Evolutionary conservation across 1,140 invertebrate species (phyloP).

Genomic region (Mya arenaria): DNA sequence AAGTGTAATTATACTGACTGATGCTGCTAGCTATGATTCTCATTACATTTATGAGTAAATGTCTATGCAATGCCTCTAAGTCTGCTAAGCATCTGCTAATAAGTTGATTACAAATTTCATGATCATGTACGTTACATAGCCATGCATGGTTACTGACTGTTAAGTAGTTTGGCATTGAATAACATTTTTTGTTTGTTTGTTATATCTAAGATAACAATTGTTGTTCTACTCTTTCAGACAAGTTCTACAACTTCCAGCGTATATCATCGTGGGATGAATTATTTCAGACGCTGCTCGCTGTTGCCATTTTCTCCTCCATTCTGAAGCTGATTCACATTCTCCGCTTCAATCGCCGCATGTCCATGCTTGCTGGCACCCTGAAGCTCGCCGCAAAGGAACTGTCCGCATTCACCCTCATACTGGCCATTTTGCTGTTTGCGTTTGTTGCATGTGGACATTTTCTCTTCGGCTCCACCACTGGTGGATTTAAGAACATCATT

Average conservation of each 20-base stretch:
- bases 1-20: too few relatives aligned
- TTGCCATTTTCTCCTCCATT: constrained; percentile 81
- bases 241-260: constrained; percentile 71
- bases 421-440: constrained; percentile 73
- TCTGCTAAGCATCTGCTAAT: too few relatives aligned
- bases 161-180: too few relatives aligned
- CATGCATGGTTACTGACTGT: too few relatives aligned
- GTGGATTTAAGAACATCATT: constrained; percentile 81
- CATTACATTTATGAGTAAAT: too few relatives aligned
- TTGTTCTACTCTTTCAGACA: constrained; percentile 61
- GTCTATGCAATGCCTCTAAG: too few relatives aligned
- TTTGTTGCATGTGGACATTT: constrained; percentile 81
- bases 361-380: constrained; percentile 79
- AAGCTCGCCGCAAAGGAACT: constrained; percentile 73
- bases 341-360: constrained; percentile 83
- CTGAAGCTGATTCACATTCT: constrained; percentile 83
- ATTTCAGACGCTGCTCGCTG: constrained; percentile 80
- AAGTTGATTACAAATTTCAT: too few relatives aligned
- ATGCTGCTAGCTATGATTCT: too few relatives aligned
- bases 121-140: too few relatives aligned
- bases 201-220: too few relatives aligned
- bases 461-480: constrained; percentile 79
- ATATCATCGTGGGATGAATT: constrained; percentile 75
- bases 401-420: constrained; percentile 77
- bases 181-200: too few relatives aligned